phyloP scores from a whole-genome alignment of 2,113 vertebrate species.

The Leucopternis melanops region DNA sequence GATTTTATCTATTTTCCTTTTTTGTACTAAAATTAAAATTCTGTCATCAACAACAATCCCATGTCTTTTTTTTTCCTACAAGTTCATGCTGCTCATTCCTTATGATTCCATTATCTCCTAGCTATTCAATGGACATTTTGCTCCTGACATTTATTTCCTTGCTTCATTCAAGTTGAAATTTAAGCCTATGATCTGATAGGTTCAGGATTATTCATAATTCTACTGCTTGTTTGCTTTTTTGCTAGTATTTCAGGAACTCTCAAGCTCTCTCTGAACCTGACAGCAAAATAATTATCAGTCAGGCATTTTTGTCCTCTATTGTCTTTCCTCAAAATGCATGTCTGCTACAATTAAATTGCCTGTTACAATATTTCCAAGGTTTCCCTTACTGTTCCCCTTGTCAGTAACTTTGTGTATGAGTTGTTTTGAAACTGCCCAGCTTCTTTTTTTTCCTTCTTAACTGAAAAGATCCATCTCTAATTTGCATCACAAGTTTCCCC shows the following conservation, averaged over 20 bases:
- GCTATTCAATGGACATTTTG: not conserved
- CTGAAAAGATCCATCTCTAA: not conserved
- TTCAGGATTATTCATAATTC: not conserved
- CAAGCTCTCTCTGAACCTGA: not conserved
- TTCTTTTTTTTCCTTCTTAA: not conserved
- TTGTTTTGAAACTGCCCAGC: not conserved
- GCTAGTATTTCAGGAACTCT: not conserved
- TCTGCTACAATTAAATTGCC: not conserved
- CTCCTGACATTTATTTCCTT: not conserved
- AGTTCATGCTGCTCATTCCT: not conserved
- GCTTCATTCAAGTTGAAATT: not conserved
- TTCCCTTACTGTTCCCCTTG: not conserved
- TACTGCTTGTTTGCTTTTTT: not conserved
- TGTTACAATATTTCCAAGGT: not conserved
- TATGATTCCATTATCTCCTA: not conserved
- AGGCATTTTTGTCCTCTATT: not conserved
- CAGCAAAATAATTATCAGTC: not conserved
- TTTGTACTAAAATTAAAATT: not conserved
- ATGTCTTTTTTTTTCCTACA: not conserved
- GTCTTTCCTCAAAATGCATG: not conserved
- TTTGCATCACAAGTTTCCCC: not conserved
- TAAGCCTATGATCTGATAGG: not conserved
- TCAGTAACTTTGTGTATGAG: not conserved
- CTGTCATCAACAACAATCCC: not conserved
- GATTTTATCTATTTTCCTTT: not conserved